Percentiles rank a stretch among this genome's conserved stretches.
Evolutionary conservation across 2,797 vertebrate genomes (phyloP).

Genomic region (Pangasius macronema): DNA sequence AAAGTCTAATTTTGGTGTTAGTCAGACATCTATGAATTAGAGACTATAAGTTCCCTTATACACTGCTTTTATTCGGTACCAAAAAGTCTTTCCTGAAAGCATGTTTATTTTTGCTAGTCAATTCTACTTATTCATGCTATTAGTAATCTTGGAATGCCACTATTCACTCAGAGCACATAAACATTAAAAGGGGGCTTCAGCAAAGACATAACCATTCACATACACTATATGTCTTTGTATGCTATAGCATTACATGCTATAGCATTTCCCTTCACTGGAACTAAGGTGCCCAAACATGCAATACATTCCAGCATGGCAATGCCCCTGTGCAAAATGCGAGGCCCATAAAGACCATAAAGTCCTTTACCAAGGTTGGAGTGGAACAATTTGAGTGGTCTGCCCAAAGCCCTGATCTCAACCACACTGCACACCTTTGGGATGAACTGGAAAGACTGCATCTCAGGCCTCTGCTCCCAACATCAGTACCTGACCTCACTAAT

Average conservation of each 20-base stretch:
- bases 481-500: too few relatives aligned
- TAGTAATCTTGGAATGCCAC: background rate
- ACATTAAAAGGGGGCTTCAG: background rate
- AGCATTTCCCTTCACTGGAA: too few relatives aligned
- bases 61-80: background rate
- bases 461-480: too few relatives aligned
- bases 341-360: background rate
- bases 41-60: background rate
- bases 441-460: too few relatives aligned
- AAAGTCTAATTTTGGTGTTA: conserved; percentile 10
- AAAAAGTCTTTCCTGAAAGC: background rate
- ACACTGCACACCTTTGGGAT: too few relatives aligned
- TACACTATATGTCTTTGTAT: background rate
- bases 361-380: too few relatives aligned
- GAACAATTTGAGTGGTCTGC: too few relatives aligned
- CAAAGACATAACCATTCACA: background rate
- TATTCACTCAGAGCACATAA: background rate
- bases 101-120: background rate
- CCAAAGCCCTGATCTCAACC: too few relatives aligned
- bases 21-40: background rate
- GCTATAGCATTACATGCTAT: too few relatives aligned
- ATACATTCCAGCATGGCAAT: background rate
- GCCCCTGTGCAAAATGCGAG: background rate
- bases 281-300: background rate
- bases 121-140: background rate